Base-by-base conservation (phyloP, 2,113 vertebrate species). In the Tragelaphus strepsiceros region DNA sequence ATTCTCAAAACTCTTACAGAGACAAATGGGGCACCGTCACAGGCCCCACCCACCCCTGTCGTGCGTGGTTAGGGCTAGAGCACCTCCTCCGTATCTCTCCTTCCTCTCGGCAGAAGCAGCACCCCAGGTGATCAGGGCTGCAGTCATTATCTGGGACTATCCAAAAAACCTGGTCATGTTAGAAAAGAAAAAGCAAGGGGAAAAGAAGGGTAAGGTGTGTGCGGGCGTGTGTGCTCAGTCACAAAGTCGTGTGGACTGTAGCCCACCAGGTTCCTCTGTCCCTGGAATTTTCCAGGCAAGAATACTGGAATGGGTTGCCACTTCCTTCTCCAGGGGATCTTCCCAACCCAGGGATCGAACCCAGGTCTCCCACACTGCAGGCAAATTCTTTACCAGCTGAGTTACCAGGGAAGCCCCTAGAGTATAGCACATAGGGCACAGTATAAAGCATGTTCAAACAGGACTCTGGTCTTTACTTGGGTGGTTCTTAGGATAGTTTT, bases 31-130 rank as follows among this genome's bases (percentile, higher is more conserved):
- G 32, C 32, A 7, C n/a, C 58, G 53, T n/a, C 71, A 32, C n/a
- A 58, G 67, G 39, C 53, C 22, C 71, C n/a, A 21, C 46, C 54
- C 13, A 10, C 9, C 16, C 13, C 39, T 6, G 28, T 24, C 0
- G 1, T 10, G 1, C 1, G 0, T 81, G n/a, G 39, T 19, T 16
- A 39, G 43, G 2, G 3, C 6, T 61, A 22, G 83, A 39, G n/a
- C 26, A 1, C 24, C 24, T 61, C 24, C 5, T 53, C 8, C 0
- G 10, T 32, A 4, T 51, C 46, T n/a, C 53, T 35, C 46, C 32
- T 46, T 35, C 43, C 15, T 7, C 19, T 95, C 0, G 19, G 64
- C 15, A 62, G 64, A 7, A 71, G 9, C 17, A 30, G 53, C 83
- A 43, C 32, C 32, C 61, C 24, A 24, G 53, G 39, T 43, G 56